Evolutionary conservation across 2,113 vertebrate genomes (phyloP), one percentile per base, ranked within the genome.

Genomic region (Callipepla squamata): DNA sequence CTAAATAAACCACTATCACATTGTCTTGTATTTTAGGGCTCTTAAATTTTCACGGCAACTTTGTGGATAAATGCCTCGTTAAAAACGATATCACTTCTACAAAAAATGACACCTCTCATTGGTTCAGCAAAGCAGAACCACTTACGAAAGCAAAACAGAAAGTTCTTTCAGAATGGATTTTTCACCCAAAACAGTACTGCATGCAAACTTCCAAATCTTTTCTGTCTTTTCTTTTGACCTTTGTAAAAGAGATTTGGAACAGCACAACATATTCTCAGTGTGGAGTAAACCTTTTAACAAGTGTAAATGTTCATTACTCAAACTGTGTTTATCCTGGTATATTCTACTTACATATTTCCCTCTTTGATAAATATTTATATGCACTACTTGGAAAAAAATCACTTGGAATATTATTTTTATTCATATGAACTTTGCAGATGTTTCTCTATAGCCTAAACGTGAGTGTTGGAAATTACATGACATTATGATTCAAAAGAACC

Each of bases 321-420:
- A 62, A 85, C 13, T 55, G 45, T 84, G 84, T 93, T 95, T 97
- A 62, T 89, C 25, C 89, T 93, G 34, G 42, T 80, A 91, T 51
- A 85, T 93, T 74, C 85, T 95, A 53, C 91, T 94, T 89, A 92
- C 76, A 51, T 4, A 11, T 91, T 85, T 78, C 63, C 65, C 93
- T 96, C 55, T 83, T 91, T 94, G 67, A 51, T 89, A 50, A 94
- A 87, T 51, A 61, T 83, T 94, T 94, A 79, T n/a, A 95, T 85
- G 51, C 61, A 86, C 30, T 91, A 65, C n/a, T 90, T 83, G 36
- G 30, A 96, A 89, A 59, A 62, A 81, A 80, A 88, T 45, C 30
- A 59, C 57, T 89, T 91, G 87, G 48, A 38, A 76, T 26, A 85
- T 78, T 76, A 80, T 87, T 61, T 32, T 28, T 79, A 76, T 45